Evolutionary conservation across 2,797 vertebrate species (phyloP), one percentile per base, ranked within the genome.

Genomic region (Cyprinodon diabolis): DNA sequence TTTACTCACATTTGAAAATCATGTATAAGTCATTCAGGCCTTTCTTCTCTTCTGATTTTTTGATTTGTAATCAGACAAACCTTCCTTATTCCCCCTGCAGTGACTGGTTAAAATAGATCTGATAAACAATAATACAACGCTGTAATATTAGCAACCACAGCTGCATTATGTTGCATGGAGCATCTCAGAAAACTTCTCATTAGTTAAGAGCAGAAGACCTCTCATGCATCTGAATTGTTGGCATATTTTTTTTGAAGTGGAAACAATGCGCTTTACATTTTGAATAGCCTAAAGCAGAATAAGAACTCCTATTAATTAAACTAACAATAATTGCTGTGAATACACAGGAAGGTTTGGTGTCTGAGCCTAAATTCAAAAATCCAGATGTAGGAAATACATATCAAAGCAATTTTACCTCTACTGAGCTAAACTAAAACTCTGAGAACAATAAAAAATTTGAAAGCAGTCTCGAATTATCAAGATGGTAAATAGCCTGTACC

Each of bases 31-130:
- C 56, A 72, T 84, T 83, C 85, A 71, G 66, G 45, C 71, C 77
- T 87, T 79, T 87, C 80, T 37, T 69, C 75, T 69, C 40, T 54
- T 84, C 78, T 90, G 86, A 90, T 86, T 86, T 72, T 77, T 71
- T 86, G 84, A 86, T 83, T 86, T 77, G 47, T 77, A 90, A 84
- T 90, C 83, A 82, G 68, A 76, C 71, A 79, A 76, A 67, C 1
- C 2, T 77, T 76, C 4, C 25, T 63, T 4, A 57, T 71, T 60
- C 25, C 67, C 66, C 76, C 75, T 49, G 69, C 63, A 75, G 77
- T 79, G 5, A 70, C 71, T 73, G 84, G 89, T 89, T 81, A 84
- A 80, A 87, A 81, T 77, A 87, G 74, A 72, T 65, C 71, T 78
- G 85, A 90, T 90, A 84, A 83, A 76, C 66, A 63, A 66, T 55